Base-by-base conservation (phyloP, 1,140 invertebrate species). In the Homalodisca vitripennis region DNA sequence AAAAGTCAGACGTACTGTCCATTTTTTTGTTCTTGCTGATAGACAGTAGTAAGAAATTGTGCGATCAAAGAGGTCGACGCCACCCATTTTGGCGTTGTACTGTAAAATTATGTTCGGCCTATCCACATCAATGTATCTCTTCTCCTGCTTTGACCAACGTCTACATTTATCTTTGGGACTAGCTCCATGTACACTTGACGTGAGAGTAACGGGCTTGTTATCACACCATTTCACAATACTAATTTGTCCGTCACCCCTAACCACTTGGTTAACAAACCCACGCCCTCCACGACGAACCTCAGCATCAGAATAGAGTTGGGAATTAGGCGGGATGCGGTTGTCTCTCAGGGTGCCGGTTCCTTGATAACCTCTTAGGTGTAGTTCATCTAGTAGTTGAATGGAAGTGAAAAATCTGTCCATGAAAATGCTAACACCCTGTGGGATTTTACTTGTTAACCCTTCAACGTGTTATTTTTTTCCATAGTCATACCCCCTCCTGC, bases 361-460 rank as follows among this genome's bases (percentile, higher is more conserved):
- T n/a, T 67, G 65, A 22, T 14, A 30, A 3, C 41, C 66, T 26
- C 22, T 29, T 24, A 20, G 29, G 63, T 71, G 66, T 13, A 71
- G 66, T 13, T 53, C 22, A 57, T 71, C 66, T 20, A 71, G 24
- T 2, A 68, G 27, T 6, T 22, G 51, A 20, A 68, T 62, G 3
- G 51, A 62, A 30, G n/a, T 68, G 48, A 72, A 72, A 32, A 57
- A 69, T 14, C 53, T 10, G 53, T 69, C 71, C 71, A 70, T 70
- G 57, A 66, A 66, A 17, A 72, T 34, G 32, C 1, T 13, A 3
- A 14, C 27, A 10, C 62, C 62, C 2, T 3, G 29, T 10, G 68
- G 63, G 29, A 72, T 17, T 3, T 46, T 70, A 66, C 60, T 41
- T 6, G 22, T 46, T 12, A 72, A 41, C 46, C 48, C 24, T 31